Percentiles rank a stretch among this genome's conserved stretches.
phyloP scores from a whole-genome alignment of 2,113 vertebrate species.

The Numida meleagris region DNA sequence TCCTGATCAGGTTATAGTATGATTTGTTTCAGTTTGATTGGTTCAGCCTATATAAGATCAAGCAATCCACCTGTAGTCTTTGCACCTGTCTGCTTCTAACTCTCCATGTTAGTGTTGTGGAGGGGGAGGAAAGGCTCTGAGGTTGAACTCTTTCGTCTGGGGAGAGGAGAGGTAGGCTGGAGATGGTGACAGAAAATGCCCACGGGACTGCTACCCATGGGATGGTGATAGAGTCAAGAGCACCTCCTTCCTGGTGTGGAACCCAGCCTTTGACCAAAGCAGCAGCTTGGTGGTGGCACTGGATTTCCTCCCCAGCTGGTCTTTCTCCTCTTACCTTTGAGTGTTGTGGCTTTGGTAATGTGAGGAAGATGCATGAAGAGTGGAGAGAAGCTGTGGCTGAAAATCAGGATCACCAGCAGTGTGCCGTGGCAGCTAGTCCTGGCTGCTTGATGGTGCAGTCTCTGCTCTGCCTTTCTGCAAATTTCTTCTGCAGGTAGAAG shows the following conservation, averaged over 20 bases:
- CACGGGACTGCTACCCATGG: background rate
- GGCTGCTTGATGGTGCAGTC: background rate
- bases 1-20: background rate
- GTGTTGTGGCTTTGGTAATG: background rate
- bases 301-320: rapidly evolving
- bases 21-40: background rate
- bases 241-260: rapidly evolving
- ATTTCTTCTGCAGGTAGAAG: background rate
- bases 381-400: background rate
- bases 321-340: background rate
- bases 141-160: background rate
- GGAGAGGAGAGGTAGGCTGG: background rate
- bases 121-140: background rate
- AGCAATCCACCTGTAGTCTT: background rate
- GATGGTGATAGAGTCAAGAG: background rate
- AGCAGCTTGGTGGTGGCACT: background rate
- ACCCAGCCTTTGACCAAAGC: background rate
- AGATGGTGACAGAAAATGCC: background rate
- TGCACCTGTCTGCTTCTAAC: background rate
- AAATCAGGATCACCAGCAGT: background rate
- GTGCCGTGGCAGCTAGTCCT: rapidly evolving
- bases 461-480: background rate
- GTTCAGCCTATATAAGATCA: background rate
- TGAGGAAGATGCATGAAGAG: background rate
- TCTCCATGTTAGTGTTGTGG: background rate